Conservation (phyloP, 2,888 invertebrate species). For the Rhaphigaster nebulosa region DNA sequence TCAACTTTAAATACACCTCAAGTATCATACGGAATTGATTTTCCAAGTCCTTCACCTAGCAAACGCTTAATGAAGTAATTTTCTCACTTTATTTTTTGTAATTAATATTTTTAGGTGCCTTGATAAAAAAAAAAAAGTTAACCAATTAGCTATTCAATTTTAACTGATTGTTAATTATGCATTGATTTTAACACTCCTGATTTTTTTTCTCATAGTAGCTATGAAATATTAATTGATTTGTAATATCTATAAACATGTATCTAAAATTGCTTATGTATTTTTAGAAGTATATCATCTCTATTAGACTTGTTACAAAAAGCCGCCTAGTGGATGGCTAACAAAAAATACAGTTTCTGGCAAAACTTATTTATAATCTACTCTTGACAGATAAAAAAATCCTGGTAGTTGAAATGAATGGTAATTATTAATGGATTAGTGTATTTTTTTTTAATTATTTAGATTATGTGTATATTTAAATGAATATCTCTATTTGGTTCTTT, state of each 20-base stretch:
- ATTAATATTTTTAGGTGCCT: constrained; percentile 39
- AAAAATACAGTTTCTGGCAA: background rate
- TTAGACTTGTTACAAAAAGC: constrained; percentile 26
- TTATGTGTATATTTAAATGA: background rate
- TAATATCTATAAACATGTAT: background rate
- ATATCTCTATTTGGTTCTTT: background rate
- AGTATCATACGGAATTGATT: background rate
- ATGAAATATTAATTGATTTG: background rate
- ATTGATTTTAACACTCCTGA: background rate
- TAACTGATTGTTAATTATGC: background rate
- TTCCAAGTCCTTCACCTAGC: background rate
- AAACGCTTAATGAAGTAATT: constrained; percentile 47
- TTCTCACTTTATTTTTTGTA: background rate
- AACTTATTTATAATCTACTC: background rate
- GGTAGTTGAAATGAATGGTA: background rate
- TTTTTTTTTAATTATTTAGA: background rate
- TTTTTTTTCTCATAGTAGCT: background rate
- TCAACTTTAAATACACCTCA: constrained; percentile 53
- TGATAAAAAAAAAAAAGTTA: constrained; percentile 6
- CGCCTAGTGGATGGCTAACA: background rate
- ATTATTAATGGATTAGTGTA: background rate
- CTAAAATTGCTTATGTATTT: constrained; percentile 10
- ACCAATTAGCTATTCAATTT: background rate
- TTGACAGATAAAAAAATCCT: background rate
- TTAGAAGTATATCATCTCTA: constrained; percentile 27